Evolutionary conservation across 2,113 vertebrate species (phyloP).

Genomic region (Dryoscopus gambensis): DNA sequence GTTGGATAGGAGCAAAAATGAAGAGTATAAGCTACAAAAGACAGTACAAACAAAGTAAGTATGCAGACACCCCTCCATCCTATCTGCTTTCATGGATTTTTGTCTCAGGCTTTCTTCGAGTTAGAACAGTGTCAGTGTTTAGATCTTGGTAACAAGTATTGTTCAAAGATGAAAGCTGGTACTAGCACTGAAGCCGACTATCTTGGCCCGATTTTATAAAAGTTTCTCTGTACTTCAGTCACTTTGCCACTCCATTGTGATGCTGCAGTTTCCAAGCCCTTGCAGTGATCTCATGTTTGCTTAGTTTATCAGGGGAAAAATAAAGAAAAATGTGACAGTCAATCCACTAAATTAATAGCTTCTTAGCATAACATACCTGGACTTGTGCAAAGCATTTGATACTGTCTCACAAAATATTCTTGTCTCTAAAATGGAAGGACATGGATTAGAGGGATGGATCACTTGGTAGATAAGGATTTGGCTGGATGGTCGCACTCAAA

Average conservation of each 20-base stretch:
- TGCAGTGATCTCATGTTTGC: neutral
- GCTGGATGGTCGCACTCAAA: accelerated
- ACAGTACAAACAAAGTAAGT: neutral
- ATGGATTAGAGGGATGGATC: neutral
- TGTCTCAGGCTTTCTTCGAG: neutral
- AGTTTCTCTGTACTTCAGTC: neutral
- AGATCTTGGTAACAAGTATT: neutral
- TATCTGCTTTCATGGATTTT: neutral
- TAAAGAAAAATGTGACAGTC: neutral
- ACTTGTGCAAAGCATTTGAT: neutral
- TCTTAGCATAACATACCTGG: neutral
- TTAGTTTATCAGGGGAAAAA: neutral
- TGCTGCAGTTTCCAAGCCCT: neutral
- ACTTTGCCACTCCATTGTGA: neutral
- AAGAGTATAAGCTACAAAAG: neutral
- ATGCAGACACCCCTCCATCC: neutral
- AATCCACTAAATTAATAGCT: neutral
- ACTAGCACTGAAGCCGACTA: accelerated
- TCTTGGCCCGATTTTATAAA: neutral
- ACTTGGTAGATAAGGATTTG: neutral
- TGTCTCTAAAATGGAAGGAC: neutral
- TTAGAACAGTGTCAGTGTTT: neutral
- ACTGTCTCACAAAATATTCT: neutral
- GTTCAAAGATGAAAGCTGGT: neutral
- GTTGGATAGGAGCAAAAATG: neutral